phyloP scores from a whole-genome alignment of 2,797 vertebrate genomes.

The Anabacerthia variegaticeps region DNA sequence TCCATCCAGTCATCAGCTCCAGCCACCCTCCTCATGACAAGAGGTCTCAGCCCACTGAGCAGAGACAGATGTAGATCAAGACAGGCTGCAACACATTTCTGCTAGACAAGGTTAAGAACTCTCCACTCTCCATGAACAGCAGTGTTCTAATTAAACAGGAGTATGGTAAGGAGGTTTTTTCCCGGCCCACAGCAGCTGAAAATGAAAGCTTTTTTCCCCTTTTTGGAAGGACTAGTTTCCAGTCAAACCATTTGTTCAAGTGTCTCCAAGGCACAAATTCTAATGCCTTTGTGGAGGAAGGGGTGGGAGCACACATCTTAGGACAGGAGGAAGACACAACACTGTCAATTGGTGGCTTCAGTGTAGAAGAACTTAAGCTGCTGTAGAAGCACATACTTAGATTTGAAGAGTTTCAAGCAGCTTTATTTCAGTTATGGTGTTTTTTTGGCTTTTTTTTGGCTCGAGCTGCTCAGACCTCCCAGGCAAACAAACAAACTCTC shows the following conservation, averaged over 20 bases:
- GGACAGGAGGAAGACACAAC: neutral
- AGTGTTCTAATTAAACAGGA: constrained; percentile 62
- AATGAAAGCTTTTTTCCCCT: neutral
- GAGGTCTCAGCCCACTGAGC: neutral
- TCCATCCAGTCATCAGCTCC: neutral
- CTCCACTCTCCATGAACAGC: constrained; percentile 50
- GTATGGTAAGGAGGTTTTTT: constrained; percentile 48
- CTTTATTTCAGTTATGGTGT: neutral
- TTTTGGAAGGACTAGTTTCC: neutral
- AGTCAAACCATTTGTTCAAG: neutral
- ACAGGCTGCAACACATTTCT: constrained; percentile 62
- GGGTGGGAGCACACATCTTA: neutral
- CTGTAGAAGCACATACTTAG: neutral
- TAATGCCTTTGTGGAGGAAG: neutral
- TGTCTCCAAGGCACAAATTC: neutral
- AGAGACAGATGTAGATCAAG: constrained; percentile 44
- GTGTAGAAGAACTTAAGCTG: neutral
- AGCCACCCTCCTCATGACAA: neutral
- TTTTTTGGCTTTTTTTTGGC: neutral
- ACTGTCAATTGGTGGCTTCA: neutral
- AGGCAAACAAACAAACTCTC: neutral
- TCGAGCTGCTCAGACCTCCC: neutral
- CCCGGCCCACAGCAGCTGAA: constrained; percentile 28
- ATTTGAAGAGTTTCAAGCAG: neutral
- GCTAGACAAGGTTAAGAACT: constrained; percentile 63